Conservation (phyloP, 64 coral and sea anemone species). For the Montipora capricornis region DNA sequence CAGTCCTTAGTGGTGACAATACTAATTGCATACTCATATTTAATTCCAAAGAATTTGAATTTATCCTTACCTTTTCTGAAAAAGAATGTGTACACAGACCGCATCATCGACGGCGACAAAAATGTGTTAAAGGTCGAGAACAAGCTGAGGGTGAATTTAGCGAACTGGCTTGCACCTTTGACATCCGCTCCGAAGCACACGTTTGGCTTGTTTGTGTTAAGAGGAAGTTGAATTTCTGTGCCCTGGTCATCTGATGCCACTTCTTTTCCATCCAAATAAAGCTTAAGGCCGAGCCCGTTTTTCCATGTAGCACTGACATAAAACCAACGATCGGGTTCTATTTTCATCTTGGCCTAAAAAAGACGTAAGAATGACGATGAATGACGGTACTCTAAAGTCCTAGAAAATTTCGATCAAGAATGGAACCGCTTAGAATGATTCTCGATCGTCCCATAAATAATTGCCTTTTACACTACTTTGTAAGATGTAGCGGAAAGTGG, state of each 20-base stretch:
- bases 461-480: too few species aligned
- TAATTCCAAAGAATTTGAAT: too few species aligned
- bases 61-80: conserved; percentile 76
- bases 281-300: conserved; percentile 72
- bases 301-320: conserved; percentile 80
- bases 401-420: background rate
- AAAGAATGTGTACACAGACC: conserved; percentile 71
- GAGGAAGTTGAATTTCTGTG: conserved; percentile 27
- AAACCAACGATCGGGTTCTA: conserved; percentile 46
- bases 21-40: too few species aligned
- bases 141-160: conserved; percentile 74
- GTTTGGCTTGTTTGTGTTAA: conserved; percentile 67
- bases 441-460: too few species aligned
- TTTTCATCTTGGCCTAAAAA: conserved; percentile 6
- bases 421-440: background rate
- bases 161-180: conserved; percentile 28
- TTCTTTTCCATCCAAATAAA: conserved; percentile 67
- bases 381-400: background rate
- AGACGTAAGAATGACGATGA: background rate
- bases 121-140: conserved; percentile 72
- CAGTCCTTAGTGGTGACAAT: too few species aligned
- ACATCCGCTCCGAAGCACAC: conserved; percentile 73
- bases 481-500: too few species aligned
- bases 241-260: conserved; percentile 17
- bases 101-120: conserved; percentile 71